phyloP scores from a whole-genome alignment of 2,113 vertebrate genomes.

The Scortum barcoo region DNA sequence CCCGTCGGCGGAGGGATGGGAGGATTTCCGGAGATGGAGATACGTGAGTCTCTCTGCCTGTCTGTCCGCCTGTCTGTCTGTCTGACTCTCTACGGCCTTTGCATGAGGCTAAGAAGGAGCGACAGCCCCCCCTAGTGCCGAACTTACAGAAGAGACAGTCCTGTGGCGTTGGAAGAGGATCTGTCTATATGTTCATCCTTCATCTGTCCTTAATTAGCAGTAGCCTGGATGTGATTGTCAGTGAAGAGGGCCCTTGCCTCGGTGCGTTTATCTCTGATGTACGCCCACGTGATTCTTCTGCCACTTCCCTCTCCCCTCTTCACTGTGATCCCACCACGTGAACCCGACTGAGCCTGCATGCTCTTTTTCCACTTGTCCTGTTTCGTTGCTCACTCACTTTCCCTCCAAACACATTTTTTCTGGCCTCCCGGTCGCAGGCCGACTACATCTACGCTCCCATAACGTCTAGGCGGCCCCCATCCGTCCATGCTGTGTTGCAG shows the following conservation, averaged over 20 bases:
- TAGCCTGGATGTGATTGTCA: constrained; percentile 4
- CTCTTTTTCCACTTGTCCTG: constrained; percentile 10
- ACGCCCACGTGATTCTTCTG: neutral
- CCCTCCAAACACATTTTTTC: constrained; percentile 23
- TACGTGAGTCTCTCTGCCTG: constrained; percentile 33
- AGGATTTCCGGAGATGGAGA: constrained; percentile 72
- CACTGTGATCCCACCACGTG: constrained; percentile 3
- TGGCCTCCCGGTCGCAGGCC: constrained; percentile 24
- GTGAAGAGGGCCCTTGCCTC: neutral
- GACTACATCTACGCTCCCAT: neutral
- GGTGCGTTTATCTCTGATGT: constrained; percentile 18
- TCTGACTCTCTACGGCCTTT: neutral
- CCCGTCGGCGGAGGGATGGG: constrained; percentile 58
- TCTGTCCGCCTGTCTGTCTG: neutral
- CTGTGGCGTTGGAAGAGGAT: neutral
- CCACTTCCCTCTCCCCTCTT: neutral
- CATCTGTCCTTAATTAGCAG: constrained; percentile 35
- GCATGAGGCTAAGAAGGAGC: constrained; percentile 56
- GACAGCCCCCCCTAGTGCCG: constrained; percentile 76
- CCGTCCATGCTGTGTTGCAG: constrained; percentile 2
- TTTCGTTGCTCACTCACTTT: constrained; percentile 24
- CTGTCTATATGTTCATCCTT: neutral
- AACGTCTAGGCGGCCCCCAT: constrained; percentile 1
- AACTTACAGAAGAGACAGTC: constrained; percentile 22
- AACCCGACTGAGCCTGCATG: neutral